Evolutionary conservation across 2,888 invertebrate species (phyloP), one percentile per base, ranked within the genome.

Genomic region (Papilio elwesi): DNA sequence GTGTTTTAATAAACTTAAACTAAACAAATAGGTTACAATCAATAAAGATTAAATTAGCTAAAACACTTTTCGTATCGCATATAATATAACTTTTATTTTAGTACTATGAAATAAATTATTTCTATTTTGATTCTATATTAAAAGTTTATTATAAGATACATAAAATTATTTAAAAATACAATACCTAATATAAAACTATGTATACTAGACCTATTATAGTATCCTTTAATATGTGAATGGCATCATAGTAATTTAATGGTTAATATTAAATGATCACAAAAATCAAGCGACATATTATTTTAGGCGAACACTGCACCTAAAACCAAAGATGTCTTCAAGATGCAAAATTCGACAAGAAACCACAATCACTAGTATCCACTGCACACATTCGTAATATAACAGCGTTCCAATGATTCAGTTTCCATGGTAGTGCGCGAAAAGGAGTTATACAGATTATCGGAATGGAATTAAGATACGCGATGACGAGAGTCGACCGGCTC

Each of bases 271-370:
- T 87, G 85, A 89, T 89, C 83, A 86, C 86, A 78, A 80, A 85
- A 90, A 88, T 86, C 87, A 82, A 86, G 86, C 86, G 85, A 87
- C 84, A 85, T 84, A 85, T 84, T 83, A 83, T 85, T 82, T 81
- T 84, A 82, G 80, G 85, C 83, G 83, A 83, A 84, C 83, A 83
- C 81, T 87, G 91, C 91, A 91, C 88, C 90, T 88, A 90, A 89
- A 90, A 87, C 82, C 79, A 76, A 84, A 85, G 77, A 73, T 81
- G 82, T 81, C 80, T 85, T 81, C 87, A 49, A 89, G 88, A 88
- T 82, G 81, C 82, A 83, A 81, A 76, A 59, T 15, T 43, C 43
- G 9, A 78, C 82, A 80, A 78, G 62, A 80, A 81, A 81, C 83
- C 90, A 90, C 91, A 86, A 84, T 82, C 83, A 84, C 81, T 79